Conservation (phyloP, 2,113 vertebrate species). For the Cryptomyrus ogoouensis region DNA sequence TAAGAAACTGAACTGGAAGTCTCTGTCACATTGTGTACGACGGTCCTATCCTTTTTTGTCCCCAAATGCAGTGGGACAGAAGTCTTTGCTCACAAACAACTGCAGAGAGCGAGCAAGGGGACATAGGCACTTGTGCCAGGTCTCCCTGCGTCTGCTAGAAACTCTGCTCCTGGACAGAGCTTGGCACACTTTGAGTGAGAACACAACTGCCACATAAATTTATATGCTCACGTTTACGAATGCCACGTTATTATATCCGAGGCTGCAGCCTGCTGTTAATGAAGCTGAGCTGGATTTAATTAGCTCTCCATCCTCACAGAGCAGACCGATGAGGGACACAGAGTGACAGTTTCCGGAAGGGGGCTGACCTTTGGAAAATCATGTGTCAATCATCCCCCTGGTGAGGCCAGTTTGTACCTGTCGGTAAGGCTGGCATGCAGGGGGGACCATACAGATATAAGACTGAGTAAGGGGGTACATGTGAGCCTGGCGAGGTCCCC, state of each 20-base stretch:
- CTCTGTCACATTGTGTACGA: background rate
- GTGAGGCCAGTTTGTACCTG: background rate
- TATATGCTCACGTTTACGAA: conserved; percentile 8
- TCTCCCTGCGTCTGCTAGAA: background rate
- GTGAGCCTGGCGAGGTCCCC: background rate
- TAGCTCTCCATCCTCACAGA: background rate
- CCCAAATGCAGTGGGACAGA: background rate
- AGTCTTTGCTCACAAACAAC: background rate
- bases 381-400: background rate
- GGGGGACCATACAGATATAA: background rate
- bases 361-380: background rate
- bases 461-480: background rate
- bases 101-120: background rate
- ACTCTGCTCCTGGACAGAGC: background rate
- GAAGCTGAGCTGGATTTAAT: conserved; percentile 6
- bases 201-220: conserved; percentile 4
- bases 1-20: background rate
- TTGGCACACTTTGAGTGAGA: background rate
- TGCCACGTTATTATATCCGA: conserved; percentile 15
- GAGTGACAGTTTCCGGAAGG: background rate
- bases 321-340: background rate
- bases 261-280: conserved; percentile 22
- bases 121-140: background rate
- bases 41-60: background rate
- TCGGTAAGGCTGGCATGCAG: background rate